Base-by-base conservation (phyloP, 2,797 vertebrate species). In the Takifugu ocellatus region DNA sequence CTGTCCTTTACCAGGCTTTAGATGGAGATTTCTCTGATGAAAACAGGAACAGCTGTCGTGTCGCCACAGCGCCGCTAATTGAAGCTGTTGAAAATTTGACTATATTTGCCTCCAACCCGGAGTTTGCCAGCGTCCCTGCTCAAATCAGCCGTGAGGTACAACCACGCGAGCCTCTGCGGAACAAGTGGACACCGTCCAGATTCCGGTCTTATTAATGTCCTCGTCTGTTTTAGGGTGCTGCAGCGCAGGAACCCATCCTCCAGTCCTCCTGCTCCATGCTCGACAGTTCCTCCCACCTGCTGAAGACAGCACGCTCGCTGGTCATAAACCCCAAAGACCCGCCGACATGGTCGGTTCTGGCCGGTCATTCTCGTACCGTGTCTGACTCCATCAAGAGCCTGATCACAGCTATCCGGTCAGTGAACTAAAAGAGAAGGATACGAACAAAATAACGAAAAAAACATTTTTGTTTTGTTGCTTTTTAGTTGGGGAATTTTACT, bases 1-100 rank as follows among this genome's bases (percentile, higher is more conserved):
- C 17, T 70, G 25, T 25, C 59, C 17, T 25, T 59, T 21, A 61
- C 2, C 51, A 99, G 97, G 95, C 97, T 3, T 86, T 99, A 67
- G 97, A 99, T 27, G 97, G 97, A 0, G 97, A 99, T 89, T 99
- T 99, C 87, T 99, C 97, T 0, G 95, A 99, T 26, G 97, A 99
- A 75, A 99, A 99, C 67, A 94, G 96, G 51, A 94, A 88, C 78
- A 94, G 91, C 66, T 99, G 97, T 74, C 91, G 93, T 3, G 87
- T 93, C 1, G 95, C 97, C 52, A 98, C 97, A 0, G 86, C 90
- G 1, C 97, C 97, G 0, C 85, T 99, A 48, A 98, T 99, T 4
- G 95, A 98, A 66, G 97, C 97, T 0, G 97, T 99, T 68, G 97
- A 99, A 79, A 99, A 98, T 75, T 82, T 99, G 63, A 96, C 96